A percentile compares a stretch with the other conserved stretches of the same genome.
Evolutionary conservation across 2,797 vertebrate species (phyloP).

Genomic region (Oreonectes daqikongensis): DNA sequence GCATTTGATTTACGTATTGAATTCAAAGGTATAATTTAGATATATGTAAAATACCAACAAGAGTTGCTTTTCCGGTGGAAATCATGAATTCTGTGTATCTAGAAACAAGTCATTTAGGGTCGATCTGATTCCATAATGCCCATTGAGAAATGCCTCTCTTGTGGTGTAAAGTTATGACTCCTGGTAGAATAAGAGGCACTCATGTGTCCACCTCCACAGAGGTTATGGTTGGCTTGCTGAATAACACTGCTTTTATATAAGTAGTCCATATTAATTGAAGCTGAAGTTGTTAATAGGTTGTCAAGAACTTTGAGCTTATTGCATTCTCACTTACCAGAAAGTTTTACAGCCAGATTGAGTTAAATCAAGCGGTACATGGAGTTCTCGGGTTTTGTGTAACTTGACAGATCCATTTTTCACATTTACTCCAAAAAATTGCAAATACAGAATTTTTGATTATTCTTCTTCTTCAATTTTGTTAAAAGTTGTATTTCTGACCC

Average conservation of each 20-base stretch:
- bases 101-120: background rate
- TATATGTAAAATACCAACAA: too few relatives aligned
- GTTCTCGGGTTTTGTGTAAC: background rate
- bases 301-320: background rate
- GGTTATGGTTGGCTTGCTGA: constrained; percentile 10
- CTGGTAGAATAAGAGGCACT: background rate
- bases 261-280: constrained; percentile 5
- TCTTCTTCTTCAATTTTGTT: too few relatives aligned
- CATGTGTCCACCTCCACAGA: background rate
- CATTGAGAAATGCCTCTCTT: background rate
- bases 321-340: background rate
- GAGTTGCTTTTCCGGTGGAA: constrained; percentile 8
- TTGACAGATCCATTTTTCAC: background rate
- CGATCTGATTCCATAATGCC: background rate
- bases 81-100: background rate
- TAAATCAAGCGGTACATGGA: background rate
- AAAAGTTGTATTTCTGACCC: too few relatives aligned
- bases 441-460: background rate
- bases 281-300: background rate
- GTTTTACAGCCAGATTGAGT: background rate
- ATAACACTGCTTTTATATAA: constrained; percentile 4
- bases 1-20: background rate
- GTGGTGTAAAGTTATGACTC: background rate
- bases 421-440: background rate
- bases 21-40: too few relatives aligned